phyloP scores from a whole-genome alignment of 1,140 invertebrate species.

The Lepidurus packardi region DNA sequence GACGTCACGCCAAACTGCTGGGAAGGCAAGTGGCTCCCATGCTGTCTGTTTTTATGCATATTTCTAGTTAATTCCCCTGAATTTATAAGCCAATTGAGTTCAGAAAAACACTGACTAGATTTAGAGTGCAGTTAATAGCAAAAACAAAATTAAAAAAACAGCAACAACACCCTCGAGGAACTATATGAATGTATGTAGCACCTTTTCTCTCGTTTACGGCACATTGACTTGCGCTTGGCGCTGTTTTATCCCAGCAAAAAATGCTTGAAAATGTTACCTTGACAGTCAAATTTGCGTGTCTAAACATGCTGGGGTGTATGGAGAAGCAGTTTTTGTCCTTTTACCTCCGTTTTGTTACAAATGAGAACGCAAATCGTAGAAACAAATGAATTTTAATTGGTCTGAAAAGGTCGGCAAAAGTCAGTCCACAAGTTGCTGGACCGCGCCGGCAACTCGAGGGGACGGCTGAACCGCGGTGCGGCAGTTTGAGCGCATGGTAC shows the following conservation, averaged over 20 bases:
- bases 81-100: slow-evolving; percentile 16
- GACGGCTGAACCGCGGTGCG: too few relatives aligned
- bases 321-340: neutral
- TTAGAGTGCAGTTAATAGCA: neutral
- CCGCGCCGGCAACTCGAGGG: too few relatives aligned
- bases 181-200: neutral
- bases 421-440: too few relatives aligned
- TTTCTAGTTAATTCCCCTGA: neutral
- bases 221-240: neutral
- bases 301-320: neutral
- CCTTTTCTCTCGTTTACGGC: neutral
- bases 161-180: neutral
- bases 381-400: too few relatives aligned
- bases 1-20: neutral
- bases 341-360: neutral
- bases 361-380: too few relatives aligned
- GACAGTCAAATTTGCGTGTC: slow-evolving; percentile 2
- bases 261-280: neutral
- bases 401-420: too few relatives aligned
- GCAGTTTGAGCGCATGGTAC: too few relatives aligned
- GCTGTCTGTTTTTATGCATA: slow-evolving; percentile 4
- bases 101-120: neutral
- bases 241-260: neutral
- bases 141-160: neutral
- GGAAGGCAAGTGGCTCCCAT: neutral